Evolutionary conservation across 2,888 invertebrate genomes (phyloP).

Genomic region (Thumatha senex): DNA sequence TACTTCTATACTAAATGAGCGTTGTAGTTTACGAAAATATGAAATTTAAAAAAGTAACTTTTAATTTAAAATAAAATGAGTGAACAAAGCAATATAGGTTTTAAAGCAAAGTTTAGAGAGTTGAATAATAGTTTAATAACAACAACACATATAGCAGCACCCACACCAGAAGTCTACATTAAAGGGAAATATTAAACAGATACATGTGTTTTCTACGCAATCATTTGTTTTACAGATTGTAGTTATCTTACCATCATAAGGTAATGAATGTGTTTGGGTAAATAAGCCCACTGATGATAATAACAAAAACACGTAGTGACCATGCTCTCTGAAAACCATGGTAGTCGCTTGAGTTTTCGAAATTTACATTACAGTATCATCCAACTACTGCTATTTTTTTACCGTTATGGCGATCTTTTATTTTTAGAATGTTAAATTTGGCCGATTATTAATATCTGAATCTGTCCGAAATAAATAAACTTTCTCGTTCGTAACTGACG

Average conservation of each 20-base stretch:
- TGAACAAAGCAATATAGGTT: too few species aligned
- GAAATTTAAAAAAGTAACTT: too few species aligned
- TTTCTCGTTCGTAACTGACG: too few species aligned
- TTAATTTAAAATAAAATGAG: too few species aligned
- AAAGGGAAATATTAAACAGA: too few species aligned
- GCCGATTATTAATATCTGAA: conserved; percentile 6
- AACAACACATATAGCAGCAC: too few species aligned
- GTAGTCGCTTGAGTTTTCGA: conserved; percentile 5
- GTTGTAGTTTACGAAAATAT: background rate
- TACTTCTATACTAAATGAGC: background rate
- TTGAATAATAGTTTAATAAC: too few species aligned
- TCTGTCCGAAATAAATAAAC: background rate
- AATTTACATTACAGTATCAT: conserved; percentile 8
- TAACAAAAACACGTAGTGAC: conserved; percentile 27
- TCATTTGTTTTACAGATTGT: too few species aligned
- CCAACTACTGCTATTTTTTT: conserved; percentile 6
- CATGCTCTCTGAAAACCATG: conserved; percentile 21
- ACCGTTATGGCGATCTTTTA: conserved; percentile 15
- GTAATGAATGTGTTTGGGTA: conserved; percentile 41
- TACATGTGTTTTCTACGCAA: too few species aligned
- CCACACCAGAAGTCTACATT: too few species aligned
- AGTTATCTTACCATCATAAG: conserved; percentile 60
- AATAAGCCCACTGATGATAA: conserved; percentile 42
- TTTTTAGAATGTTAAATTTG: conserved; percentile 15
- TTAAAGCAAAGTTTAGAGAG: too few species aligned